Base-by-base conservation (phyloP, 2,113 vertebrate genomes). In the Xenopus laevis region DNA sequence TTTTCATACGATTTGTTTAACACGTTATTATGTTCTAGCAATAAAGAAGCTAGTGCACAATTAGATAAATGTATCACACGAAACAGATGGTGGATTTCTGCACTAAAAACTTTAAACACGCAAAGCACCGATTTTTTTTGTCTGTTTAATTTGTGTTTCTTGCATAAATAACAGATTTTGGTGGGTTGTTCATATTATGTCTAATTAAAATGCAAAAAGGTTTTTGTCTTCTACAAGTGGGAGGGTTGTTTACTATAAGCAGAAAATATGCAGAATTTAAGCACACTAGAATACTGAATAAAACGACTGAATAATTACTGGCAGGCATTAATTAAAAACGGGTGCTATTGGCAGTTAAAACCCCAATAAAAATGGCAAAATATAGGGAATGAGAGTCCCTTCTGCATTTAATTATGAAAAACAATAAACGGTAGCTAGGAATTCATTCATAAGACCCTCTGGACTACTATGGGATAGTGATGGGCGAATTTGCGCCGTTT, bases 81-180 rank as follows among this genome's bases (percentile, higher is more conserved):
- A 17, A 68, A 44, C 0, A 64, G 15, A 63, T 60, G 47, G n/a
- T 33, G 44, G 40, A 13, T 58, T 68, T 61, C 79, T 18, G 45
- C 70, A 80, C 76, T 63, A 27, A 64, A 79, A 79, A n/a, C 68
- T 73, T 77, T 46, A 47, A 79, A 73, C 27, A 69, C 50, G 17
- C 58, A 9, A 71, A 67, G 60, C 4, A 40, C 13, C 15, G 11
- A 27, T 44, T 20, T 50, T 10, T 45, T 63, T n/a, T n/a, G 67
- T 61, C 23, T 33, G 20, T 40, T 72, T 78, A 74, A 67, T 57
- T 70, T 50, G 20, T 58, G 58, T 71, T 71, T 72, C 33, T 71
- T 58, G 77, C 80, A 68, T 65, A 61, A 66, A 46, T 68, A n/a
- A 33, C 76, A 67, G 55, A 68, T 7, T 44, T 71, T 57, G 55